phyloP scores from a whole-genome alignment of 2,888 invertebrate species.

The Archips crataeganus region DNA sequence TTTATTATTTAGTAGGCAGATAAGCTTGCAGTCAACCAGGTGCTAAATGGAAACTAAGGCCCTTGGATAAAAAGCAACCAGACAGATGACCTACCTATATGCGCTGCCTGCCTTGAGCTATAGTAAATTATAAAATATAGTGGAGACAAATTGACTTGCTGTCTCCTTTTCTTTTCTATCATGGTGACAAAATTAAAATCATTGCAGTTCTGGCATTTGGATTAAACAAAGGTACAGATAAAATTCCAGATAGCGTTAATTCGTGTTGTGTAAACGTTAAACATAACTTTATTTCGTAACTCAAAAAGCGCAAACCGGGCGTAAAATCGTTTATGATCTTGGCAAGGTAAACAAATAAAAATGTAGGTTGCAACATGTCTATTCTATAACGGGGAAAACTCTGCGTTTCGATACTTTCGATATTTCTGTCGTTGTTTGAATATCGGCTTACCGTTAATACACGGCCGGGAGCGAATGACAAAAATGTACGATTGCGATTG shows the following conservation, averaged over 20 bases:
- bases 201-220: neutral
- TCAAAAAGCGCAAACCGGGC: constrained; percentile 9
- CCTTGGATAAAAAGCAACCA: too few relatives aligned
- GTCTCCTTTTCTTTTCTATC: neutral
- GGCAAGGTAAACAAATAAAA: constrained; percentile 14
- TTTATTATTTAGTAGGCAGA: too few relatives aligned
- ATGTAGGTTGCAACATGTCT: constrained; percentile 16
- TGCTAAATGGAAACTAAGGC: too few relatives aligned
- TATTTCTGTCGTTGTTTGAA: too few relatives aligned
- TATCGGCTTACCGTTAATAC: too few relatives aligned
- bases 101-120: too few relatives aligned
- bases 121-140: neutral
- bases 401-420: neutral
- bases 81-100: too few relatives aligned
- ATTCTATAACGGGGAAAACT: neutral
- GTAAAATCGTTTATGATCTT: constrained; percentile 23
- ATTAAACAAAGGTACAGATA: constrained; percentile 1
- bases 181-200: too few relatives aligned
- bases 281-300: constrained; percentile 21
- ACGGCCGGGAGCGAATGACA: too few relatives aligned
- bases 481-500: too few relatives aligned
- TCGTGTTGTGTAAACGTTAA: constrained; percentile 11
- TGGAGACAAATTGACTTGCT: neutral
- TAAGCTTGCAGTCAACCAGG: too few relatives aligned
- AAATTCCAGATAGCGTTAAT: neutral